phyloP scores from a whole-genome alignment of 2,888 invertebrate genomes.

The Aphodius granarius region DNA sequence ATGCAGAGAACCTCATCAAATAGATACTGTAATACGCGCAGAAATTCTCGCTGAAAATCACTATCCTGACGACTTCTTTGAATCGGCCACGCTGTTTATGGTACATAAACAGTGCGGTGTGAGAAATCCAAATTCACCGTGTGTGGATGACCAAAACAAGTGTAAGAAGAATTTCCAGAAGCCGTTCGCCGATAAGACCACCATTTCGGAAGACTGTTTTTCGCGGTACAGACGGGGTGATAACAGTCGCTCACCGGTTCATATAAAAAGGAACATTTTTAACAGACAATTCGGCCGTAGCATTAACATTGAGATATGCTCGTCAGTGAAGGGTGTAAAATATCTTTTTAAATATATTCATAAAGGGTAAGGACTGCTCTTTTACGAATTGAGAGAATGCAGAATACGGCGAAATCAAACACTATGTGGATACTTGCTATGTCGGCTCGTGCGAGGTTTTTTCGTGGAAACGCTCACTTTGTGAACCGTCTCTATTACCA shows the following conservation, averaged over 20 bases:
- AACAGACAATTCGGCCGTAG: slow-evolving; percentile 42
- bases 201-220: neutral
- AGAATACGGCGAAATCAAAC: too few species aligned
- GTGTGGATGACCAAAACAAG: neutral
- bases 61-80: neutral
- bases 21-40: neutral
- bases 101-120: neutral
- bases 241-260: neutral
- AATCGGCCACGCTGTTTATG: neutral
- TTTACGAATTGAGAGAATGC: too few species aligned
- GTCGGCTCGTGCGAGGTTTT: neutral
- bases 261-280: slow-evolving; percentile 30
- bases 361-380: neutral
- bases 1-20: neutral
- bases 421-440: neutral
- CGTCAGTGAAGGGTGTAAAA: slow-evolving; percentile 36
- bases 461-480: neutral
- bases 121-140: neutral
- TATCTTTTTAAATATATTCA: neutral
- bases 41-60: slow-evolving; percentile 1
- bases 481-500: slow-evolving; percentile 42
- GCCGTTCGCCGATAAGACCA: neutral
- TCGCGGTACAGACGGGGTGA: neutral
- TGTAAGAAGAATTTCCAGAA: neutral
- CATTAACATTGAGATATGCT: slow-evolving; percentile 40